These are phyloP conservation scores for Spinus pinus DNA, from an alignment of 2,797 vertebrate genomes.

Conservation along the genomic window DNA sequence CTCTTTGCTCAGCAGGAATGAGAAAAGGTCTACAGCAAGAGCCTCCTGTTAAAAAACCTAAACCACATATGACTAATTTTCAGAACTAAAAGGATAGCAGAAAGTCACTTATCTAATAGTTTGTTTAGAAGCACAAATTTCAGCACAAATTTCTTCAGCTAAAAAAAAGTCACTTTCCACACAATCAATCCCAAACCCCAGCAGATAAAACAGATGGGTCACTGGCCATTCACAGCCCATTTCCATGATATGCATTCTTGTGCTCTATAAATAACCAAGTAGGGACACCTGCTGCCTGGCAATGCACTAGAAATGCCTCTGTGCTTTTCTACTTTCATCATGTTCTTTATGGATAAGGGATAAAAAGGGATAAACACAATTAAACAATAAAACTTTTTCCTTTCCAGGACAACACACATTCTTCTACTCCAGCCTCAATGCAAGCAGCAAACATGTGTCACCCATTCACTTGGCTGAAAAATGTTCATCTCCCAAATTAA, in stretches of 20 bases:
- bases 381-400: background rate
- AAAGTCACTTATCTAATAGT: background rate
- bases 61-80: background rate
- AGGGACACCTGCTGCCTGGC: conserved; percentile 16
- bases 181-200: background rate
- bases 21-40: background rate
- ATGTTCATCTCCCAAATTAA: background rate
- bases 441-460: background rate
- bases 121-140: background rate
- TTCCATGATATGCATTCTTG: background rate
- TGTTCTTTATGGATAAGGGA: background rate
- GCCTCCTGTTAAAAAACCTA: background rate
- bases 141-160: background rate
- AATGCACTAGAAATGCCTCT: background rate
- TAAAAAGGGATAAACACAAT: background rate
- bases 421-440: background rate
- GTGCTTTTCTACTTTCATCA: background rate
- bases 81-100: background rate
- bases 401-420: background rate
- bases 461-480: background rate
- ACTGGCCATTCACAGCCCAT: background rate
- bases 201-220: conserved; percentile 47
- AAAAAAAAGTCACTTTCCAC: background rate
- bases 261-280: conserved; percentile 28
- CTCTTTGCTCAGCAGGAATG: background rate